Evolutionary conservation across 1,140 invertebrate species (phyloP).

Genomic region (Pachypeltis micranthus): DNA sequence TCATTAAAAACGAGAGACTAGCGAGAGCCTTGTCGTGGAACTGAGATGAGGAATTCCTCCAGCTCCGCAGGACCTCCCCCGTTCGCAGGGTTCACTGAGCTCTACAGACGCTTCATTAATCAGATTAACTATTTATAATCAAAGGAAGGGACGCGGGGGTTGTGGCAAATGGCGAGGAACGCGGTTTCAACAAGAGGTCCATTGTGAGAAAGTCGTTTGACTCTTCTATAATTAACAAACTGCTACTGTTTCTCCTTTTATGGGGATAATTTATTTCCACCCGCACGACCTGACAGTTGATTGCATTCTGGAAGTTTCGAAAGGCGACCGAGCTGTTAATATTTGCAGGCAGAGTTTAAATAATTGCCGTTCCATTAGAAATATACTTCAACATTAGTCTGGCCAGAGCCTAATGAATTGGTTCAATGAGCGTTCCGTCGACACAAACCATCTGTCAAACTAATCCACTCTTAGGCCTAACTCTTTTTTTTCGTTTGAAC

Average conservation of each 20-base stretch:
- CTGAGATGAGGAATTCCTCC: background rate
- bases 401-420: too few relatives aligned
- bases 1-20: background rate
- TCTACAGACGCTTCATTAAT: constrained; percentile 2
- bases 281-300: background rate
- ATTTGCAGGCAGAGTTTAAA: too few relatives aligned
- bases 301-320: too few relatives aligned
- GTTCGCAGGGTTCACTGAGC: background rate
- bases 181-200: background rate
- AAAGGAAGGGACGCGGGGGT: background rate
- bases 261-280: background rate
- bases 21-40: background rate
- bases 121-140: constrained; percentile 5
- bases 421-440: too few relatives aligned
- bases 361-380: too few relatives aligned
- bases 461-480: too few relatives aligned
- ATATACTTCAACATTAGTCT: too few relatives aligned
- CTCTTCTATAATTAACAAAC: background rate
- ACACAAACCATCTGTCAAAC: too few relatives aligned
- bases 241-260: background rate
- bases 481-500: too few relatives aligned
- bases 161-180: background rate
- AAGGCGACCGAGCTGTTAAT: too few relatives aligned
- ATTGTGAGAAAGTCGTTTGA: constrained; percentile 6
- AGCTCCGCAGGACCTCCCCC: too few relatives aligned